Base-by-base conservation (phyloP, 2,113 vertebrate genomes). In the Mastomys coucha region DNA sequence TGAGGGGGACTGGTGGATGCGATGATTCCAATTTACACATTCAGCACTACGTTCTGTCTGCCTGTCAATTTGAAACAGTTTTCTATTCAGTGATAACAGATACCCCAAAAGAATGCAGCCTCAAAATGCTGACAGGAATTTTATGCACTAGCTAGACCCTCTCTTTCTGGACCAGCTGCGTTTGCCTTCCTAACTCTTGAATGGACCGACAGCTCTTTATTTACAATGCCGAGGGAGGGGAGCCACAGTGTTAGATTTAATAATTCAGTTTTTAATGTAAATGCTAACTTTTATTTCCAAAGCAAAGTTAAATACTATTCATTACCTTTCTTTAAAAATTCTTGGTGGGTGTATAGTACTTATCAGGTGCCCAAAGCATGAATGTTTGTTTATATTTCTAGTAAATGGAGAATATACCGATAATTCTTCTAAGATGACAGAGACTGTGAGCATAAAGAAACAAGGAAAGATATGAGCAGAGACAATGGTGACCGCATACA, bases 1-100 rank as follows among this genome's bases (percentile, higher is more conserved):
- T 97, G 98, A 97, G 98, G 97, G 96, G 98, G 98, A 98, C 98
- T 96, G 98, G 98, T 98, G 98, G 98, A 99, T 98, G 98, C 96
- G 98, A 98, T 98, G 98, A 98, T 98, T 98, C 98, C 98, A 98
- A 98, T 98, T 98, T 98, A 98, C 98, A 98, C 98, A 99, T 99
- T 99, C 98, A 98, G 98, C 98, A 98, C 97, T 98, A 97, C 98
- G 98, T 98, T 98, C 98, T 98, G 98, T 98, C 98, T 98, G 98
- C 98, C 98, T 98, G 98, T 99, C 98, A 99, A 98, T 98, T 97
- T 96, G 98, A 98, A 98, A 98, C 98, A 98, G 98, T 98, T 98
- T 98, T 97, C 97, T 98, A 98, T 97, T 98, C 98, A 98, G 98
- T 98, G 98, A 98, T 98, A 99, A 99, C 98, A 98, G 98, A 98